phyloP scores from a whole-genome alignment of 1,140 invertebrate genomes.

The Brachionus sp. region DNA sequence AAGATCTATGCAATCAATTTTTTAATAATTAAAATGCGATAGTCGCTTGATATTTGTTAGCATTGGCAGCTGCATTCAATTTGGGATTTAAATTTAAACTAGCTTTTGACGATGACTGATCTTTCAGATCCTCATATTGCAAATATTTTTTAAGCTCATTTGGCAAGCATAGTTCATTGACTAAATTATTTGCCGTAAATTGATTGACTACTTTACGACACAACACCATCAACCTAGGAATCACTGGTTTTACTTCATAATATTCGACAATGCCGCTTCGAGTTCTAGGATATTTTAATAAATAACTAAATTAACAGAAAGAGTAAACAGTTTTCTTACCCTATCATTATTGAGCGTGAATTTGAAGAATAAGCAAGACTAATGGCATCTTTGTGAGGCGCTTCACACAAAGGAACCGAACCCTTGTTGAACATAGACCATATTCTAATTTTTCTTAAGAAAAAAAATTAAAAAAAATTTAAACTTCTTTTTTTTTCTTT shows the following conservation, averaged over 20 bases:
- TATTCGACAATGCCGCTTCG: slow-evolving; percentile 1
- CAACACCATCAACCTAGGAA: background rate
- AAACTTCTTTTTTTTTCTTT: background rate
- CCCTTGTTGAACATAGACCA: slow-evolving; percentile 29
- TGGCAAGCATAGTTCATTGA: slow-evolving; percentile 15
- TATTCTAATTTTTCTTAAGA: slow-evolving; percentile 42
- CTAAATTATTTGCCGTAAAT: background rate
- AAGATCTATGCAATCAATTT: background rate
- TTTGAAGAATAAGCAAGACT: slow-evolving; percentile 22
- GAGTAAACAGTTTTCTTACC: background rate
- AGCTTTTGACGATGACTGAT: background rate
- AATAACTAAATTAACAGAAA: background rate
- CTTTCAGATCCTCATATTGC: slow-evolving; percentile 9
- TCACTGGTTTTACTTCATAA: background rate
- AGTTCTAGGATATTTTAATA: background rate
- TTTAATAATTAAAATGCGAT: slow-evolving; percentile 23
- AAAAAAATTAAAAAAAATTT: background rate
- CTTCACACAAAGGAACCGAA: background rate
- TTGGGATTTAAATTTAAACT: background rate
- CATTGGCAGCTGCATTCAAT: background rate
- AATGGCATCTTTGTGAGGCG: slow-evolving; percentile 6
- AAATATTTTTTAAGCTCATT: slow-evolving; percentile 42
- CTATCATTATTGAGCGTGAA: background rate
- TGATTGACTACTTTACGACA: slow-evolving; percentile 39
- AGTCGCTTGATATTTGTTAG: background rate